Conservation (phyloP, 2,797 vertebrate genomes). For the Enteromius afrohamiltoni region DNA sequence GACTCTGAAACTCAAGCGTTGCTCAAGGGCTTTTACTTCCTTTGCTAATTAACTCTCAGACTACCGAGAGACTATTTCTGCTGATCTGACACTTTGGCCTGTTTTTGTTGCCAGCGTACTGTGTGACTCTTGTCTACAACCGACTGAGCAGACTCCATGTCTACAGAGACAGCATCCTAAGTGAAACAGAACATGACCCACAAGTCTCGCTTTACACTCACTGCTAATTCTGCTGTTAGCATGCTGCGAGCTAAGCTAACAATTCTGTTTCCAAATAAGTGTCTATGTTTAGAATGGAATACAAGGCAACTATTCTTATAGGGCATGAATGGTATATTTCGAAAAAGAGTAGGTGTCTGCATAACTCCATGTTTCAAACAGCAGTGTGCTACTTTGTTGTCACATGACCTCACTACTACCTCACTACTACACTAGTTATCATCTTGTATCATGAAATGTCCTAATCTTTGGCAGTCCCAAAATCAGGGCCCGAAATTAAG, state of each 20-base stretch:
- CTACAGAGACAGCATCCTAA: background rate
- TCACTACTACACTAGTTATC: background rate
- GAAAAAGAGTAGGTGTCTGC: background rate
- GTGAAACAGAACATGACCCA: slow-evolving; percentile 11
- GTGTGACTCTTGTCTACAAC: background rate
- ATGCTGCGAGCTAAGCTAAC: background rate
- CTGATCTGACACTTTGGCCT: slow-evolving; percentile 18
- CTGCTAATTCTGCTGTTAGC: background rate
- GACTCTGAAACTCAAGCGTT: background rate
- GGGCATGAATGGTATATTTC: background rate
- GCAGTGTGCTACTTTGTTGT: background rate
- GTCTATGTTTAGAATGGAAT: background rate
- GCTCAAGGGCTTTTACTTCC: slow-evolving; percentile 29
- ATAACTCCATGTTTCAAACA: background rate
- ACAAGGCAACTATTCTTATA: background rate
- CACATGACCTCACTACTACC: background rate
- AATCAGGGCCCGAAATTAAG: background rate
- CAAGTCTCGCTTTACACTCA: background rate
- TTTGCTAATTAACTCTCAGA: slow-evolving; percentile 38
- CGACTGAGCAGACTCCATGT: background rate
- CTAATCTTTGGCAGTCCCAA: background rate
- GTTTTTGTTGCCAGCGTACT: slow-evolving; percentile 1
- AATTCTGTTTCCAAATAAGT: background rate
- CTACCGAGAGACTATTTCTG: slow-evolving; percentile 6
- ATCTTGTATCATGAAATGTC: background rate